Evolutionary conservation across 2,113 vertebrate species (phyloP).

Genomic region (Nerophis ophidion): DNA sequence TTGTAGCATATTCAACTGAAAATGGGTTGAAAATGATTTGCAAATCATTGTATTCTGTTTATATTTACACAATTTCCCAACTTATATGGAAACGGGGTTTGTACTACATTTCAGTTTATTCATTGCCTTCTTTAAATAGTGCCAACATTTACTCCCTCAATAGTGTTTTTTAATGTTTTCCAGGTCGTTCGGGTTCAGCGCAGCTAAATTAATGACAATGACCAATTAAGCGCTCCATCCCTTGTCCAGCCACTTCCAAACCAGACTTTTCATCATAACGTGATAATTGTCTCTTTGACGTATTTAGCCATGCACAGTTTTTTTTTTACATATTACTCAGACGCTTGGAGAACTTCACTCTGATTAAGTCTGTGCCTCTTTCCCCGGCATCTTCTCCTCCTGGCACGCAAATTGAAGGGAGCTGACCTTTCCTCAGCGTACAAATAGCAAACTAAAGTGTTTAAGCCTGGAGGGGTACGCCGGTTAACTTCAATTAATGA

Average conservation of each 20-base stretch:
- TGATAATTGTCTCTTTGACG: neutral
- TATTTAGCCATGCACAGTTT: constrained; percentile 35
- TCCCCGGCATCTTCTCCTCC: constrained; percentile 43
- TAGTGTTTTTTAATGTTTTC: too few relatives aligned
- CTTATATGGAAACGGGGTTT: too few relatives aligned
- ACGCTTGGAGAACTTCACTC: constrained; percentile 26
- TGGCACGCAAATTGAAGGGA: constrained; percentile 52
- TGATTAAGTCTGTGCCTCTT: constrained; percentile 39
- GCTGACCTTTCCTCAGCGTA: constrained; percentile 55
- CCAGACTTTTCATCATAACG: neutral
- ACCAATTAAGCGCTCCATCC: neutral
- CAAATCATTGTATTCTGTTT: too few relatives aligned
- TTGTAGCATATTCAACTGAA: too few relatives aligned
- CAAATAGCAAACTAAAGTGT: constrained; percentile 33
- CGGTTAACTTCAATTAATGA: constrained; percentile 54
- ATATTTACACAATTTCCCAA: too few relatives aligned
- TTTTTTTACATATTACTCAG: constrained; percentile 5
- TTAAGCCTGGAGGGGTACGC: constrained; percentile 41
- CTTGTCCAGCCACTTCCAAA: too few relatives aligned
- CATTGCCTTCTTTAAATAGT: neutral
- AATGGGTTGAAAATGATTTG: too few relatives aligned
- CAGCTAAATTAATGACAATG: neutral
- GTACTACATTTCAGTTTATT: too few relatives aligned
- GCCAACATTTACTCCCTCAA: neutral
- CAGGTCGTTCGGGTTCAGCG: too few relatives aligned